These are phyloP conservation scores for Macquaria ambigua DNA, from an alignment of 2,113 vertebrate genomes.

Conservation along the genomic window DNA sequence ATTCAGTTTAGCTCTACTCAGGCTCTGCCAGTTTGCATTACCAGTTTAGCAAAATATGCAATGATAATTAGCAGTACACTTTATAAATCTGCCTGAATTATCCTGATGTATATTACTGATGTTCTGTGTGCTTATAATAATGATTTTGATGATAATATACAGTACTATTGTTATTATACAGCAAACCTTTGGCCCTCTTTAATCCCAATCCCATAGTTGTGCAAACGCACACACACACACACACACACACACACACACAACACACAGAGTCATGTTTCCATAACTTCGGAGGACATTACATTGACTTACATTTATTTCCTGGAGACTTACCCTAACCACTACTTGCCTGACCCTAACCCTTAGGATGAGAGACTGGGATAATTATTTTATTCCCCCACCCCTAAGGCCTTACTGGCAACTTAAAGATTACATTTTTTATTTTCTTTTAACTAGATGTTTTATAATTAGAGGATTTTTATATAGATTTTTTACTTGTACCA, in stretches of 20 bases:
- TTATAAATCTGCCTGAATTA: background rate
- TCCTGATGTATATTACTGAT: background rate
- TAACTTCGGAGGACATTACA: no score
- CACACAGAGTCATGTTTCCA: background rate
- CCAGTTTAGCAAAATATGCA: background rate
- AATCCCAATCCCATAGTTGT: background rate
- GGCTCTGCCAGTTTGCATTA: background rate
- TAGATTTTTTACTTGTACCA: no score
- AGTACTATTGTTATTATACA: background rate
- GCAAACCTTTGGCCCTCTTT: background rate
- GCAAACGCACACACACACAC: background rate
- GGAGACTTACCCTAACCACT: no score
- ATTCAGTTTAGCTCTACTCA: background rate
- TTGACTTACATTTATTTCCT: no score
- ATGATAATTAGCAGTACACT: background rate
- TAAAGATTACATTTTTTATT: no score
- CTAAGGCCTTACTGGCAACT: no score
- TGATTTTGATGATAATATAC: background rate
- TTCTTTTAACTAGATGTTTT: no score
- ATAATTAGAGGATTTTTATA: no score
- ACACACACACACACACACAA: background rate
- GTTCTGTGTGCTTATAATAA: background rate
- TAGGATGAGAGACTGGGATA: no score
- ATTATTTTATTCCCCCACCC: no score
- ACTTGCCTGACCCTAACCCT: no score